Evolutionary conservation across 2,113 vertebrate species (phyloP).

Genomic region (Thoracochromis brauschi): DNA sequence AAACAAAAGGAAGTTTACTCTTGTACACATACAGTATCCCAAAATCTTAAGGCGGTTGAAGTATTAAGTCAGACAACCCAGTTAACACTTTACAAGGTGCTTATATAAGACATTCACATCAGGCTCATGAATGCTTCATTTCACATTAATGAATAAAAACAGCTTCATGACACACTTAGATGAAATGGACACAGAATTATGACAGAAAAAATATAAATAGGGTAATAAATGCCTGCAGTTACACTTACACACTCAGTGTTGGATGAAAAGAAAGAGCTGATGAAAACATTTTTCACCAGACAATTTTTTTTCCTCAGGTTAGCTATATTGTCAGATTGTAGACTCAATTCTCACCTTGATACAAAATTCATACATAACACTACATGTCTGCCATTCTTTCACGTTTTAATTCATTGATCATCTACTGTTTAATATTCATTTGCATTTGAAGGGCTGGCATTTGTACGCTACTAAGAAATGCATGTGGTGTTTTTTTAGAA

Average conservation of each 20-base stretch:
- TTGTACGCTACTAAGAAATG: not conserved
- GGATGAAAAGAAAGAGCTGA: not conserved
- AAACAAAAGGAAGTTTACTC: conserved; percentile 65
- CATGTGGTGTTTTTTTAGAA: not conserved
- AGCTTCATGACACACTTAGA: conserved; percentile 3
- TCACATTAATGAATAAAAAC: conserved; percentile 37
- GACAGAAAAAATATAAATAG: conserved; percentile 11
- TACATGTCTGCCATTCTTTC: not conserved
- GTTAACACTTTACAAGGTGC: conserved; percentile 58
- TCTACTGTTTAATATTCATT: not conserved
- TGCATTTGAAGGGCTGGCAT: not conserved
- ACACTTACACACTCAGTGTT: not conserved
- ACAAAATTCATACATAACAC: not conserved
- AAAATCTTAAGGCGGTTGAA: conserved; percentile 79
- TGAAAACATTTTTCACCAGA: not conserved
- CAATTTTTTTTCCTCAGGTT: not conserved
- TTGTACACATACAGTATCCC: conserved; percentile 58
- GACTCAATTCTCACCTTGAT: not conserved
- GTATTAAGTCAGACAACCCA: conserved; percentile 67
- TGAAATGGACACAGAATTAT: not conserved
- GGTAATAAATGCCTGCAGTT: not conserved
- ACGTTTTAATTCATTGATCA: not conserved
- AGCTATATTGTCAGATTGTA: not conserved
- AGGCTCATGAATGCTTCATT: conserved; percentile 59
- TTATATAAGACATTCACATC: conserved; percentile 53